Conservation (phyloP, 1,140 invertebrate species). For the Proctacanthus coquilletti region DNA sequence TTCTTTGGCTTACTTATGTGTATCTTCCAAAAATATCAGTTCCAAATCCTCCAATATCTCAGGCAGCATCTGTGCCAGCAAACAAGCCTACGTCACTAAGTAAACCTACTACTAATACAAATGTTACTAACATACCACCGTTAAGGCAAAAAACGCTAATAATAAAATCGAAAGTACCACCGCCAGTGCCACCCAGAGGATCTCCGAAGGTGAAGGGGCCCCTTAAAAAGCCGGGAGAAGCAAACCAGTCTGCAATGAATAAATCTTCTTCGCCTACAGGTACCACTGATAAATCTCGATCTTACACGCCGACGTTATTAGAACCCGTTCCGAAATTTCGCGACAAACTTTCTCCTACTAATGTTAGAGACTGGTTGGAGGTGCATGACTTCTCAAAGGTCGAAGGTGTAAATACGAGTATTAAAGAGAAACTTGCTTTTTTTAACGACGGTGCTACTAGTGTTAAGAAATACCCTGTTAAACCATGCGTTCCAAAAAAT, state of each 20-base stretch:
- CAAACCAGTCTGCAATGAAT: conserved; percentile 1
- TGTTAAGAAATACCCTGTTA: too few relatives aligned
- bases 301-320: conserved; percentile 3
- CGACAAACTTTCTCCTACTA: conserved; percentile 24
- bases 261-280: conserved; percentile 5
- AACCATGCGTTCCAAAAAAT: too few relatives aligned
- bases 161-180: conserved; percentile 50
- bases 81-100: background rate
- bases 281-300: conserved; percentile 5
- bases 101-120: background rate
- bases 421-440: too few relatives aligned
- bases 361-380: conserved; percentile 27
- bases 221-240: conserved; percentile 17
- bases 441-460: too few relatives aligned
- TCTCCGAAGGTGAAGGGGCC: conserved; percentile 44
- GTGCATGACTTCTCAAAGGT: conserved; percentile 22
- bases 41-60: background rate
- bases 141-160: conserved; percentile 26
- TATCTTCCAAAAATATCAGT: too few relatives aligned
- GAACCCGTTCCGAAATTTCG: conserved; percentile 7
- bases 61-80: conserved; percentile 24
- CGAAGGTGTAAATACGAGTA: too few relatives aligned
- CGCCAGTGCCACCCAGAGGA: conserved; percentile 66
- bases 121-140: conserved; percentile 6
- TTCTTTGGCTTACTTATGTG: background rate